Evolutionary conservation across 2,113 vertebrate genomes (phyloP).

Genomic region (Heterotis niloticus): DNA sequence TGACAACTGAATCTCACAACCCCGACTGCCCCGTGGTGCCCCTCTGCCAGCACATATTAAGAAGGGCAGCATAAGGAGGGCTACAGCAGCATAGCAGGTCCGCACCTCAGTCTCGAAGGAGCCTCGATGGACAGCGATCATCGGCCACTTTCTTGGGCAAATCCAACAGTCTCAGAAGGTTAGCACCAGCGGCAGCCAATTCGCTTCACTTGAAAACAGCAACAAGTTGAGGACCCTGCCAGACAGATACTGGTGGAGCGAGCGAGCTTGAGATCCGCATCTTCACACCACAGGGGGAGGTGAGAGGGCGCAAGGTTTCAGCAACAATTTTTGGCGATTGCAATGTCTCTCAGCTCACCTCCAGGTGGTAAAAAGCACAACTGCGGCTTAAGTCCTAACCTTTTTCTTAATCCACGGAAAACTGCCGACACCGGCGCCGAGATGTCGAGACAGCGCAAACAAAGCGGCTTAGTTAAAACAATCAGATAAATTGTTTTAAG

Average conservation of each 20-base stretch:
- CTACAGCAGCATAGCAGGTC: neutral
- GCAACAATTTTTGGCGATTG: no score
- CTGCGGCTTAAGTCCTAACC: neutral
- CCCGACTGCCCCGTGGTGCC: neutral
- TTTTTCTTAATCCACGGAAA: neutral
- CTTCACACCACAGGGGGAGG: no score
- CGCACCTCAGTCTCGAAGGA: neutral
- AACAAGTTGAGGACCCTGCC: neutral
- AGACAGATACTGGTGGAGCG: neutral
- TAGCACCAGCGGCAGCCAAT: neutral
- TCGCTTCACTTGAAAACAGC: neutral
- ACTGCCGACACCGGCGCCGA: neutral
- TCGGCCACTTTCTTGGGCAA: neutral
- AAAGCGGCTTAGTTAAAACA: no score
- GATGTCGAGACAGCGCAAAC: neutral
- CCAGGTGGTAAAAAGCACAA: neutral
- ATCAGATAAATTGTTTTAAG: no score
- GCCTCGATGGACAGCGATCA: neutral
- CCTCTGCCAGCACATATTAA: conserved; percentile 7
- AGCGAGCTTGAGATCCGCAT: no score
- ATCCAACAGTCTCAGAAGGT: neutral
- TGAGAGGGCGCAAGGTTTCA: no score
- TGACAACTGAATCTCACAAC: neutral
- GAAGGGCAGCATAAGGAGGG: conserved; percentile 1
- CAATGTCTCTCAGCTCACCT: neutral